These are phyloP conservation scores for Pachyramphus minor DNA, from an alignment of 2,113 vertebrate genomes.

Conservation along the genomic window DNA sequence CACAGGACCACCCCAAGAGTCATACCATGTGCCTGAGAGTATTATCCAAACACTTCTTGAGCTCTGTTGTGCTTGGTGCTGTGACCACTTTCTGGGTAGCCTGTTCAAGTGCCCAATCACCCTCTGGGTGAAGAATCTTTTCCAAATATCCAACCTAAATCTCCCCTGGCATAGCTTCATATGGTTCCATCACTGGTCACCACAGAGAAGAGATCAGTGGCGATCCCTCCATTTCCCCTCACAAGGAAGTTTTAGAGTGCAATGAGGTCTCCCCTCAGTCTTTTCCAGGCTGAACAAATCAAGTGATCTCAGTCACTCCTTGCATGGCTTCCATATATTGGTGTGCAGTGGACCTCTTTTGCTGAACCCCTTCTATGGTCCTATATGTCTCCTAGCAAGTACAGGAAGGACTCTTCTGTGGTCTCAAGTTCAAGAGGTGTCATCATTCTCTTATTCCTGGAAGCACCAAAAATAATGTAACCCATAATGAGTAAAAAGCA, in stretches of 20 bases:
- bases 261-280: background rate
- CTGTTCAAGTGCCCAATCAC: fast-evolving
- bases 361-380: background rate
- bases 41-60: background rate
- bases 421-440: fast-evolving
- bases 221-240: background rate
- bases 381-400: background rate
- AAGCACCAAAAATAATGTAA: background rate
- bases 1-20: background rate
- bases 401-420: background rate
- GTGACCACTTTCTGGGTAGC: background rate
- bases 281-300: background rate
- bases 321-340: background rate
- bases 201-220: background rate
- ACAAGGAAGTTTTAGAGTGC: background rate
- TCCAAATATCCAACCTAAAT: background rate
- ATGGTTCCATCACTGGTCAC: background rate
- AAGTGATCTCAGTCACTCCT: background rate
- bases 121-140: background rate
- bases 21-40: background rate
- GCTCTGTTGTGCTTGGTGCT: background rate
- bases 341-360: background rate
- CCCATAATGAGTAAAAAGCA: background rate
- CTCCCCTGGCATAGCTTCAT: background rate
- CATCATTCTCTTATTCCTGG: background rate